Evolutionary conservation across 2,888 invertebrate genomes (phyloP).

Genomic region (Athripsodes cinereus): DNA sequence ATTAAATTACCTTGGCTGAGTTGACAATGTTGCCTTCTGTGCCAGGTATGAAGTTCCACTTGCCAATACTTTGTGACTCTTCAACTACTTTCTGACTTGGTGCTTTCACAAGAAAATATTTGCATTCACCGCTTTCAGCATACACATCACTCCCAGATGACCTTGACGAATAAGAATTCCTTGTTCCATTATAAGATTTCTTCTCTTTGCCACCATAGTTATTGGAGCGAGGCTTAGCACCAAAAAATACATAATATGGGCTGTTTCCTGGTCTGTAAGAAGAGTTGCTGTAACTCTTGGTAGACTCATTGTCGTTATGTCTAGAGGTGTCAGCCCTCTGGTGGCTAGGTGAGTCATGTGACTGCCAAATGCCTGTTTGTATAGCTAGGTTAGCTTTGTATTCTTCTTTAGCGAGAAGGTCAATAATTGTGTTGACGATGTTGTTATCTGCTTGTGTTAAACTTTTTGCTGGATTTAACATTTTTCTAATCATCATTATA

Average conservation of each 20-base stretch:
- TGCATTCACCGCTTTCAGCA: not conserved
- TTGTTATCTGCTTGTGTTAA: conserved; percentile 59
- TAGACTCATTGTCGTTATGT: not conserved
- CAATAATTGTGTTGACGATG: conserved; percentile 59
- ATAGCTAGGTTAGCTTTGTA: conserved; percentile 61
- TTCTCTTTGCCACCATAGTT: not conserved
- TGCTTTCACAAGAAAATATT: conserved; percentile 58
- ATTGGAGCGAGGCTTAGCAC: not conserved
- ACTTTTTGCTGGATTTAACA: conserved; percentile 53
- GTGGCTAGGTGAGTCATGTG: not conserved
- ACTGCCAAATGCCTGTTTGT: conserved; percentile 55
- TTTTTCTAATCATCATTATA: conserved; percentile 58
- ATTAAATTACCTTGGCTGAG: conserved; percentile 53
- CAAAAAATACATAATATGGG: not conserved
- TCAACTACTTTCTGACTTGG: conserved; percentile 52
- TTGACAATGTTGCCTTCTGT: conserved; percentile 57
- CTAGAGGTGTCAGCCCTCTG: not conserved
- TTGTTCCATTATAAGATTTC: not conserved
- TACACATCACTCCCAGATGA: not conserved
- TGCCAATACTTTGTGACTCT: conserved; percentile 47
- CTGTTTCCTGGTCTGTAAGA: not conserved
- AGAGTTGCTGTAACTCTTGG: not conserved
- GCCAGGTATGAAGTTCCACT: conserved; percentile 54
- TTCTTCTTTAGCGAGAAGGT: conserved; percentile 66
- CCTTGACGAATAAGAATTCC: not conserved